Evolutionary conservation across 2,888 invertebrate genomes (phyloP).

Genomic region (Trachelus stipa): DNA sequence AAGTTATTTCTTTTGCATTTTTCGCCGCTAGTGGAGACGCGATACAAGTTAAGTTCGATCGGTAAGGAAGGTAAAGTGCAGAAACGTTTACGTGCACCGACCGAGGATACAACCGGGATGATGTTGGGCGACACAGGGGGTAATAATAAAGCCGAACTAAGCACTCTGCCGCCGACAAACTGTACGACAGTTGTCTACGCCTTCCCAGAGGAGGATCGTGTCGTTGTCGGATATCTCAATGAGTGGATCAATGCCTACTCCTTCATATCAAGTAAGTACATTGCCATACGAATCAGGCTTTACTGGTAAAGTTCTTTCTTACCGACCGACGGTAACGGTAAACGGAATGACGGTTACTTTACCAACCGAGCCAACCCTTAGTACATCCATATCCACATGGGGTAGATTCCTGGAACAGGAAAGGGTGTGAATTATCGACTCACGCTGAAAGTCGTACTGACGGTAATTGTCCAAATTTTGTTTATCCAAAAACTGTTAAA

Average conservation of each 20-base stretch:
- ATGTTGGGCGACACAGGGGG: constrained; percentile 49
- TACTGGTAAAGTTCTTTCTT: constrained; percentile 3
- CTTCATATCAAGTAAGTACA: constrained; percentile 77
- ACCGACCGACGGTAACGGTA: constrained; percentile 1
- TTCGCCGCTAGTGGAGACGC: constrained; percentile 48
- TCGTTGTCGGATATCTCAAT: constrained; percentile 75
- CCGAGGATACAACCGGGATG: constrained; percentile 44
- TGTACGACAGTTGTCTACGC: constrained; percentile 69
- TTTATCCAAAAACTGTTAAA: not conserved
- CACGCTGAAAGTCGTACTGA: not conserved
- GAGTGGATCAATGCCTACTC: constrained; percentile 79
- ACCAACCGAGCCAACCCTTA: not conserved
- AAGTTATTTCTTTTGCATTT: constrained; percentile 21
- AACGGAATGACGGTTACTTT: not conserved
- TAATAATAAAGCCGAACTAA: constrained; percentile 43
- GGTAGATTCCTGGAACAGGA: not conserved
- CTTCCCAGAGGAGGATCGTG: constrained; percentile 65
- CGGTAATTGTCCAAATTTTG: not conserved
- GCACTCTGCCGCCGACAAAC: constrained; percentile 59
- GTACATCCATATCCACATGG: not conserved
- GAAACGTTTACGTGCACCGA: constrained; percentile 48
- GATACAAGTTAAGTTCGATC: constrained; percentile 54
- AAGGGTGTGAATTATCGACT: not conserved
- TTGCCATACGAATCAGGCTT: not conserved
- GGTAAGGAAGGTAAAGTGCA: constrained; percentile 46